These are phyloP conservation scores for Paralichthys olivaceus DNA, from an alignment of 2,113 vertebrate species.

Conservation along the genomic window DNA sequence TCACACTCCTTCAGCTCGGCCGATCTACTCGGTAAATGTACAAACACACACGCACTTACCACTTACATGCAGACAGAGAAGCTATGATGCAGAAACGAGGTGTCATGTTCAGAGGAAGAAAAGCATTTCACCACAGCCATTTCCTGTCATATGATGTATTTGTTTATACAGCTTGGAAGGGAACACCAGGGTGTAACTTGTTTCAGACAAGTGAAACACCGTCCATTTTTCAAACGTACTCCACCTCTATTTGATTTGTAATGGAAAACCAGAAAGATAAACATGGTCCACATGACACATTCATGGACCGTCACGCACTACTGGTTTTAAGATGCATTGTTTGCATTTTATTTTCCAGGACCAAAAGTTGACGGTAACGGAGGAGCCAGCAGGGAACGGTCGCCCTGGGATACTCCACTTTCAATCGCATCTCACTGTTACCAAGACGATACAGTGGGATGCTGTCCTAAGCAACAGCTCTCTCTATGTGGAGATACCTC, in stretches of 20 bases:
- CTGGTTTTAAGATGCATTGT: not conserved
- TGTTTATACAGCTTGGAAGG: not conserved
- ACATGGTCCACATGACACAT: not conserved
- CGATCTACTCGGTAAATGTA: constrained; percentile 90
- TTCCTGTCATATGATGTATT: constrained; percentile 45
- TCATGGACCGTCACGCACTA: not conserved
- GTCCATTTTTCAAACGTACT: not conserved
- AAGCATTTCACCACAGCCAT: not conserved
- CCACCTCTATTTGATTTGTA: not conserved
- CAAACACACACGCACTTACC: not conserved
- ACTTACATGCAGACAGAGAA: not conserved
- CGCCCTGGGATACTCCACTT: constrained; percentile 84
- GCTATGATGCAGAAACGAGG: not conserved
- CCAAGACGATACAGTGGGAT: constrained; percentile 81
- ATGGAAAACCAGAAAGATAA: not conserved
- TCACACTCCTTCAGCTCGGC: constrained; percentile 97
- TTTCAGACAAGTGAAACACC: not conserved
- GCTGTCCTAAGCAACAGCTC: constrained; percentile 79
- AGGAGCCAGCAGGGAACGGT: constrained; percentile 82
- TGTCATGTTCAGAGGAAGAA: not conserved
- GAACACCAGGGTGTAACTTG: not conserved
- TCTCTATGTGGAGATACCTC: constrained; percentile 84
- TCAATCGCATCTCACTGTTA: constrained; percentile 80
- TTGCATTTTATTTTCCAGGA: constrained; percentile 66
- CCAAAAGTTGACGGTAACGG: constrained; percentile 84